Evolutionary conservation across 2,888 invertebrate genomes (phyloP).

Genomic region (Campoplex nolae): DNA sequence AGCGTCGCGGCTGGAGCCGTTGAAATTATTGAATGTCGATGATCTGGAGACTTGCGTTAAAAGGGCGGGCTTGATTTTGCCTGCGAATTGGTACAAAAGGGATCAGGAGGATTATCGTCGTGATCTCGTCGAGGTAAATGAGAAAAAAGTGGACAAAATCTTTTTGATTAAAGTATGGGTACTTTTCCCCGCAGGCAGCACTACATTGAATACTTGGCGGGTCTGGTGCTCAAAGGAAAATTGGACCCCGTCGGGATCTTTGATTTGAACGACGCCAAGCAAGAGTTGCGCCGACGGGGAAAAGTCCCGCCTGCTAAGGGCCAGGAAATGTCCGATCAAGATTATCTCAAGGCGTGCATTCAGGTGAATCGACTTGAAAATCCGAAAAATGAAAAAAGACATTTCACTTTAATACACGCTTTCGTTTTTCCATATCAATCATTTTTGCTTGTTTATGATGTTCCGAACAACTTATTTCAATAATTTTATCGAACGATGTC

Average conservation of each 20-base stretch:
- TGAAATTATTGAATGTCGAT: slow-evolving; percentile 90
- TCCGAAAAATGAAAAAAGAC: background rate
- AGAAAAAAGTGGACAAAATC: slow-evolving; percentile 46
- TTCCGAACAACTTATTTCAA: background rate
- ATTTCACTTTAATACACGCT: slow-evolving; percentile 65
- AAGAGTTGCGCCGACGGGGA: slow-evolving; percentile 94
- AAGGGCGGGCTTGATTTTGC: slow-evolving; percentile 90
- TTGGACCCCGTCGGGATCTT: slow-evolving; percentile 96
- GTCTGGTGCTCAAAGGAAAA: slow-evolving; percentile 91
- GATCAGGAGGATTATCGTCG: slow-evolving; percentile 85
- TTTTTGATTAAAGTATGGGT: slow-evolving; percentile 79
- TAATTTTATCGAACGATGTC: background rate
- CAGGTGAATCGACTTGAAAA: slow-evolving; percentile 88
- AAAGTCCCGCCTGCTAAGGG: slow-evolving; percentile 93
- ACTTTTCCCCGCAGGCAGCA: slow-evolving; percentile 90
- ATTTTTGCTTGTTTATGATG: background rate
- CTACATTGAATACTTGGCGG: slow-evolving; percentile 98
- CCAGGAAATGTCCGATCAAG: slow-evolving; percentile 93
- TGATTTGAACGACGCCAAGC: slow-evolving; percentile 94
- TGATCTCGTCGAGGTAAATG: slow-evolving; percentile 85
- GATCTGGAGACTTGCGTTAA: slow-evolving; percentile 93
- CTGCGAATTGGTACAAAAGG: slow-evolving; percentile 91
- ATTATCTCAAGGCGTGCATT: slow-evolving; percentile 93
- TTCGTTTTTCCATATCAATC: slow-evolving; percentile 24
- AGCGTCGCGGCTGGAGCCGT: slow-evolving; percentile 90